A percentile compares a stretch with the other conserved stretches of the same genome.
Evolutionary conservation across 1,140 invertebrate species (phyloP).

Genomic region (Zaprionus inermis): DNA sequence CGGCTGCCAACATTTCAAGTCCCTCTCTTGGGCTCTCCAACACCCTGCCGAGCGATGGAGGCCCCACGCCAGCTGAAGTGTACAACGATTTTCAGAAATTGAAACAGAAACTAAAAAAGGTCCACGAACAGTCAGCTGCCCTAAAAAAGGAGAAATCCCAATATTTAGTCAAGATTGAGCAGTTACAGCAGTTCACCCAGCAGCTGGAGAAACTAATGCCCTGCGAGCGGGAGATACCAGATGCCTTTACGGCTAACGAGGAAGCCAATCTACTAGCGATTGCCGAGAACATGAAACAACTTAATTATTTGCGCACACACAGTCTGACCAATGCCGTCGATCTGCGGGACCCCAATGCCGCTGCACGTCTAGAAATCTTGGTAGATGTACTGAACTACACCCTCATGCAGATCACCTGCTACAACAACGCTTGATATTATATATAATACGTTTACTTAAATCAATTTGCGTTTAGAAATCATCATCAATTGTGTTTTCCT

Average conservation of each 20-base stretch:
- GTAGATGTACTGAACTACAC: constrained; percentile 68
- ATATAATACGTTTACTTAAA: constrained; percentile 5
- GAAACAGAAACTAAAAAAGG: constrained; percentile 52
- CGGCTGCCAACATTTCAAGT: constrained; percentile 26
- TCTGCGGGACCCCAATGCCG: constrained; percentile 23
- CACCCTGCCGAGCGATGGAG: constrained; percentile 42
- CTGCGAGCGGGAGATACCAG: constrained; percentile 17
- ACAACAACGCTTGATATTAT: constrained; percentile 21
- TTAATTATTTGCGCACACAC: constrained; percentile 65
- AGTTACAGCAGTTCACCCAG: constrained; percentile 63
- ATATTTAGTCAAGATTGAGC: constrained; percentile 45
- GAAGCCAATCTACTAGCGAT: constrained; percentile 38
- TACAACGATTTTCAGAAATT: constrained; percentile 67
- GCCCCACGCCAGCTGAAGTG: constrained; percentile 37
- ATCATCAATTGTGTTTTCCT: constrained; percentile 9
- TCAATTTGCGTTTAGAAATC: constrained; percentile 12
- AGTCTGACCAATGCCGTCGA: constrained; percentile 30
- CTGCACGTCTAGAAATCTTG: constrained; percentile 52
- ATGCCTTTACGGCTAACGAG: constrained; percentile 56
- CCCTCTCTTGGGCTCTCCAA: constrained; percentile 2
- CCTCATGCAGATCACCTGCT: constrained; percentile 58
- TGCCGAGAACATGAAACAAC: constrained; percentile 60
- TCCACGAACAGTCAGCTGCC: constrained; percentile 36
- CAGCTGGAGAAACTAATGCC: constrained; percentile 70
- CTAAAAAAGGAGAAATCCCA: constrained; percentile 29